Evolutionary conservation across 2,113 vertebrate genomes (phyloP).

Genomic region (Colinus virginianus): DNA sequence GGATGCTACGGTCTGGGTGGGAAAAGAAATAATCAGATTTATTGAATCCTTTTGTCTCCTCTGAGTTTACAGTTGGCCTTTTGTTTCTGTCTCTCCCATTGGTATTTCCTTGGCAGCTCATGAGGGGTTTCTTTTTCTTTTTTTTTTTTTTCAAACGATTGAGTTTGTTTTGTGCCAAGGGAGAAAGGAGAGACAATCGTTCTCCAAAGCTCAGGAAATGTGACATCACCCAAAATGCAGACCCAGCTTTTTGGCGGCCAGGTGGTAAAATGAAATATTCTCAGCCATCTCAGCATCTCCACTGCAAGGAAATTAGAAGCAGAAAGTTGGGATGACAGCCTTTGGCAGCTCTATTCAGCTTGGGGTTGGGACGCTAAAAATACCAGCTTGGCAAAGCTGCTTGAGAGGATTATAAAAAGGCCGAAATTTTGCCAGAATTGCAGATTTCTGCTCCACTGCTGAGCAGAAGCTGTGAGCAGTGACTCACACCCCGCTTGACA

Average conservation of each 20-base stretch:
- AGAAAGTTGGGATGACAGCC: slow-evolving; percentile 54
- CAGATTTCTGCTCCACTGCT: slow-evolving; percentile 5
- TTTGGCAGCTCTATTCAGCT: slow-evolving; percentile 41
- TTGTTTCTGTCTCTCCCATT: slow-evolving; percentile 32
- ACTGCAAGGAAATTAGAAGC: slow-evolving; percentile 67
- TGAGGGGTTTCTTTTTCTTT: slow-evolving; percentile 46
- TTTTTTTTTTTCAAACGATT: background rate
- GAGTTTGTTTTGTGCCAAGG: background rate
- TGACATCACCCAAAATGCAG: slow-evolving; percentile 62
- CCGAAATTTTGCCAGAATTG: slow-evolving; percentile 45
- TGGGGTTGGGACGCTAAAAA: slow-evolving; percentile 12
- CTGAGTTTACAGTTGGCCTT: slow-evolving; percentile 58
- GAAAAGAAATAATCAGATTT: slow-evolving; percentile 17
- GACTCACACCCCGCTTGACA: slow-evolving; percentile 53
- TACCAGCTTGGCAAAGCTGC: slow-evolving; percentile 41
- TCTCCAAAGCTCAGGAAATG: slow-evolving; percentile 59
- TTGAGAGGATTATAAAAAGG: slow-evolving; percentile 47
- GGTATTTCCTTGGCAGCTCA: slow-evolving; percentile 66
- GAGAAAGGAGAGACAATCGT: slow-evolving; percentile 53
- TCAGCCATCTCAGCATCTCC: slow-evolving; percentile 61
- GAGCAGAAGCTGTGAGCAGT: slow-evolving; percentile 59
- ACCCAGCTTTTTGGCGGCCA: slow-evolving; percentile 43
- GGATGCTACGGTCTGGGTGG: slow-evolving; percentile 22
- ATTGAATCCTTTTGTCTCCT: slow-evolving; percentile 65
- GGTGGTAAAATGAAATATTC: slow-evolving; percentile 57